Base-by-base conservation (phyloP, 2,797 vertebrate genomes). In the Hydrolagus colliei region DNA sequence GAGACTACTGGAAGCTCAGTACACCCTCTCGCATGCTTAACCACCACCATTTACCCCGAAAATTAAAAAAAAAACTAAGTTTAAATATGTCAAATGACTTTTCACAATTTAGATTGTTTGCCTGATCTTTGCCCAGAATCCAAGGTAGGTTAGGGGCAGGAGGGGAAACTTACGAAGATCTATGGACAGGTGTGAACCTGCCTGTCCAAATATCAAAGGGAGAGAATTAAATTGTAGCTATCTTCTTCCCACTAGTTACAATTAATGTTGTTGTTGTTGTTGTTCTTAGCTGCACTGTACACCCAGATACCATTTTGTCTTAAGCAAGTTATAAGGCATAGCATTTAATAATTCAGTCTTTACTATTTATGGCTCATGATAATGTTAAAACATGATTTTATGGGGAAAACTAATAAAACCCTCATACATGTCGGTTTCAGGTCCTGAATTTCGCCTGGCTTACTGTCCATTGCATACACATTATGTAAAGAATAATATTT, bases 341-440 rank as follows among this genome's bases (percentile, higher is more conserved):
- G 65, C 7, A 82, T 82, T 82, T 82, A 63, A 68, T 82, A 68
- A 82, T 16, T 27, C 65, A 82, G 62, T 67, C 79, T 82, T 82
- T 82, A 82, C 68, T 82, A 82, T 41, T 82, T 82, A 6, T 82
- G 79, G 41, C 79, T 79, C 79, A 82, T 82, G 79, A 82, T 82
- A 71, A 82, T 82, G 79, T 82, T 63, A 82, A 82, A 71, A 80
- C 35, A 82, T 82, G 79, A 82, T 32, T 82, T 68, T 35, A 82
- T 67, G 68, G 79, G 10, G 10, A 62, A 76, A 76, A 76, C 79
- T 32, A 82, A 82, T 67, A 82, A 82, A 82, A 82, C 41, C 65
- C 65, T 68, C 16, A 65, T 82, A 41, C 18, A 16, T 68, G 79
- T 67, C 27, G 16, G 27, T 82, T 82, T 63, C 79, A 82, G 32